Conservation (phyloP, 2,797 vertebrate genomes). For the Lepilemur ruficaudatus region DNA sequence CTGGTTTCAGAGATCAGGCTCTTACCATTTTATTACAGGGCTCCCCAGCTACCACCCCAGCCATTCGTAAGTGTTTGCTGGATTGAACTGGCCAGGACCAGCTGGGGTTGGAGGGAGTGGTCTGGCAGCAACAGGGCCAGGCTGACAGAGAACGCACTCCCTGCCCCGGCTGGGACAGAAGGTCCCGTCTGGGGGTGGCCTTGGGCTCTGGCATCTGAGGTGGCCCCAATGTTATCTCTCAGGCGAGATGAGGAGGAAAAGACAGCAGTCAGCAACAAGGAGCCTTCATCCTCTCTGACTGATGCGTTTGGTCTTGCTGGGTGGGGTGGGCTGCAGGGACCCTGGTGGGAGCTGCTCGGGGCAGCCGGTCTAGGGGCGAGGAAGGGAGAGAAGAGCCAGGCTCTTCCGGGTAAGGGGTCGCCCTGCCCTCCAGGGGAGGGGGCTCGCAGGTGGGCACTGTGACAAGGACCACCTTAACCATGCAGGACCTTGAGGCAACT, state of each 20-base stretch:
- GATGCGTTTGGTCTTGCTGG: background rate
- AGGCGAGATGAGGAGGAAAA: background rate
- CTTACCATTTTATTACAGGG: no score
- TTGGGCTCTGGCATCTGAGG: background rate
- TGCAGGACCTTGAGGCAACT: background rate
- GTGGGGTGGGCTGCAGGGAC: background rate
- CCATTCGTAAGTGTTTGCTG: background rate
- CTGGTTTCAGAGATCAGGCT: background rate
- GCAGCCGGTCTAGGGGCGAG: background rate
- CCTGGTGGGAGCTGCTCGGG: background rate
- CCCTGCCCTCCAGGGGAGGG: background rate
- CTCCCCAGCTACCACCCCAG: rapidly evolving
- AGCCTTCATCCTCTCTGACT: background rate
- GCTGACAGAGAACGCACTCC: background rate
- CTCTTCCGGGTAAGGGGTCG: background rate
- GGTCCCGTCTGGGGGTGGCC: background rate
- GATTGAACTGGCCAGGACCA: background rate
- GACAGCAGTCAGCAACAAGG: background rate
- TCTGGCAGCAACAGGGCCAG: background rate
- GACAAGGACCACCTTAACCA: background rate
- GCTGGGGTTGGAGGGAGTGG: background rate
- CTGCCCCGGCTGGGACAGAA: rapidly evolving
- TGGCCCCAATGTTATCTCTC: background rate
- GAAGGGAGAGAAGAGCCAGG: background rate
- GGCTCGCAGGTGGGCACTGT: background rate